Evolutionary conservation across 2,797 vertebrate genomes (phyloP), one percentile per base, ranked within the genome.

Genomic region (Ctenosaura bakeri): DNA sequence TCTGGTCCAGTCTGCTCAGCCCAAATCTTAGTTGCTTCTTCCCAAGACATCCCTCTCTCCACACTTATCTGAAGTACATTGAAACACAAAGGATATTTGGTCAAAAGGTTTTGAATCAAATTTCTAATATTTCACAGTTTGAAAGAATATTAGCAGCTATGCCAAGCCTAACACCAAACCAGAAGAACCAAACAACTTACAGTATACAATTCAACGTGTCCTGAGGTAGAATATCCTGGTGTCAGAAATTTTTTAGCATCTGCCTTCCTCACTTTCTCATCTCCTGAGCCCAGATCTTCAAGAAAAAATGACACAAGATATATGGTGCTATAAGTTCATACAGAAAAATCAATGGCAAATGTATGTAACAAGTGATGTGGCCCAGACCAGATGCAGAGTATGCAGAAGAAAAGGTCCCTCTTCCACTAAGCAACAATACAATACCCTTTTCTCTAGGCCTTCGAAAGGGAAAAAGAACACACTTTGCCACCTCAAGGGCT

Each of bases 41-140:
- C 99, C 99, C 99, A 99, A 35, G 99, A 99, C 99, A 99, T 99
- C 9, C 99, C 99, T 88, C 99, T 97, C 96, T 99, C 99, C 79
- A 99, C 99, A 6, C 98, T 98, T 89, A 99, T 98, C 99, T 99
- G 89, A 66, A 91, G 92, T 77, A 95, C 86, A 86, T 2, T 0
- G 6, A 54, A 3, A 38, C 32, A 54, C 35, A 42, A 84, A 66
- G 0, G 2, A 0, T 1, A 24, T 50, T 85, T 22, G 24, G 4
- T 32, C 86, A 52, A 5, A 89, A 6, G 2, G 7, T 90, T 91
- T 26, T 10, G 1, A 82, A 32, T 0, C 71, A 2, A 35, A 59
- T 1, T 22, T 64, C 71, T 38, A 69, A 32, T 69, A 69, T 69
- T 32, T 71, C 50, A 50, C 1, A 20, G 1, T 29, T 46, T 14